Percentiles rank a stretch among this genome's conserved stretches.
Conservation (phyloP, 2,888 invertebrate genomes). For the Meteorus cinctellus region DNA sequence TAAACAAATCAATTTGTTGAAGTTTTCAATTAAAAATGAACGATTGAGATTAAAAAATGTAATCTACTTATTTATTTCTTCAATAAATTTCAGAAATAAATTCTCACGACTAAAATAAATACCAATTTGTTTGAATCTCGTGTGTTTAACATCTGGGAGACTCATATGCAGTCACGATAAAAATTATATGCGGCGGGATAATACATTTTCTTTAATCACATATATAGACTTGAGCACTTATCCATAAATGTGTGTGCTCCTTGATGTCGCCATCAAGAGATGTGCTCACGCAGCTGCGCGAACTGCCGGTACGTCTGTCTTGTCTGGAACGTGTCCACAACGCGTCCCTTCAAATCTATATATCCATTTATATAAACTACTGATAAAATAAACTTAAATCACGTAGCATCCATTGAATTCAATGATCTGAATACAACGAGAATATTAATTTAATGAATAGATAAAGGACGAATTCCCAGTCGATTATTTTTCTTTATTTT, state of each 20-base stretch:
- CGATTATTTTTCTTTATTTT: background rate
- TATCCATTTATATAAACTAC: conserved; percentile 9
- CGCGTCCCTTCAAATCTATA: conserved; percentile 44
- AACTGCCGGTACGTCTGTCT: conserved; percentile 10
- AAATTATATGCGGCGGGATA: conserved; percentile 39
- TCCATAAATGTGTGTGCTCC: conserved; percentile 11
- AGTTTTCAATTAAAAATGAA: background rate
- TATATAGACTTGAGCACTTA: conserved; percentile 20
- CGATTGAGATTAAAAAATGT: too few species aligned
- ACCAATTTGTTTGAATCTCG: conserved; percentile 11
- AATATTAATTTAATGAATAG: background rate
- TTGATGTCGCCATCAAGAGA: conserved; percentile 41
- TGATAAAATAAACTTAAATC: conserved; percentile 12
- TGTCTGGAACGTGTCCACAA: conserved; percentile 46
- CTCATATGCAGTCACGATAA: conserved; percentile 29
- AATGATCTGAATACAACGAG: background rate
- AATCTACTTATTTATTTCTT: background rate
- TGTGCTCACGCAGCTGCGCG: conserved; percentile 36
- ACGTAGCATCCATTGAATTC: background rate
- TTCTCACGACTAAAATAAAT: conserved; percentile 6
- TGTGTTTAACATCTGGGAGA: conserved; percentile 35
- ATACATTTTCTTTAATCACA: background rate
- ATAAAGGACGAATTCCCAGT: background rate
- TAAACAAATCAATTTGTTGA: background rate
- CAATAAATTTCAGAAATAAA: background rate